Conservation (phyloP, 1,140 invertebrate species). For the Drosophila teissieri region DNA sequence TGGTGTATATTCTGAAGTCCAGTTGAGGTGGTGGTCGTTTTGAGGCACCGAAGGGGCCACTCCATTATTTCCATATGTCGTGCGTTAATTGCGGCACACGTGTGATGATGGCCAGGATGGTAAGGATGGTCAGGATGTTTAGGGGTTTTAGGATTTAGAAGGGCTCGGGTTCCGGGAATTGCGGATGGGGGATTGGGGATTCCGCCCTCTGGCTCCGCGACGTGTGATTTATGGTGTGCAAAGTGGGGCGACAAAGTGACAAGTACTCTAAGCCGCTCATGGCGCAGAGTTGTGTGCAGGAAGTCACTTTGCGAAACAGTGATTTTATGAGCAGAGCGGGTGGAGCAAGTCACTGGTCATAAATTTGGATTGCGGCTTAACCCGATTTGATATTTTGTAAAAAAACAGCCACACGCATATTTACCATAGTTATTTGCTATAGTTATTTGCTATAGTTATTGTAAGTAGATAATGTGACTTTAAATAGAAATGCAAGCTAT, state of each 20-base stretch:
- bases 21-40: slow-evolving; percentile 8
- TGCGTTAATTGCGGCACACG: slow-evolving; percentile 45
- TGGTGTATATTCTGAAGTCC: background rate
- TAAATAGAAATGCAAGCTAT: too few relatives aligned
- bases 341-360: slow-evolving; percentile 16
- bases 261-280: slow-evolving; percentile 46
- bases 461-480: too few relatives aligned
- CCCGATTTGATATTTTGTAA: background rate
- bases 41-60: background rate
- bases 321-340: slow-evolving; percentile 17
- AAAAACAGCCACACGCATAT: too few relatives aligned
- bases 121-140: background rate
- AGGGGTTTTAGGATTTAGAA: background rate
- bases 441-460: too few relatives aligned
- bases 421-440: too few relatives aligned
- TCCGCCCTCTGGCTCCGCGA: slow-evolving; percentile 4
- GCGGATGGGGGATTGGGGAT: background rate
- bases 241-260: slow-evolving; percentile 62
- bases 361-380: slow-evolving; percentile 1
- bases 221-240: slow-evolving; percentile 69
- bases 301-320: slow-evolving; percentile 34
- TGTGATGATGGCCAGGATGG: background rate
- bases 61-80: slow-evolving; percentile 49
- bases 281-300: slow-evolving; percentile 16
- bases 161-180: too few relatives aligned